Conservation (phyloP, 2,113 vertebrate genomes). For the Solenodon paradoxus region DNA sequence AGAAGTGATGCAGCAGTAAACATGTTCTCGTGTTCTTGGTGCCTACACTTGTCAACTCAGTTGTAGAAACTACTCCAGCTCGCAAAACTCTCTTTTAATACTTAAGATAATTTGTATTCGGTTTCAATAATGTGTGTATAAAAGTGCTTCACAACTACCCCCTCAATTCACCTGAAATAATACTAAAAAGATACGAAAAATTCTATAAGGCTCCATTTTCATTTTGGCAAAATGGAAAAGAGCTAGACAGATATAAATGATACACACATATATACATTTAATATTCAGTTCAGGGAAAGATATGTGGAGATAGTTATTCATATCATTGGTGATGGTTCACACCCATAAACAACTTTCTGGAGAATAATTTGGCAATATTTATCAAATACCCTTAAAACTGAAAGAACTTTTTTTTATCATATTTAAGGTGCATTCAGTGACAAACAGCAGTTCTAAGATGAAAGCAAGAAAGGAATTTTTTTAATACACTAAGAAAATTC, state of each 20-base stretch:
- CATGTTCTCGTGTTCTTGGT: background rate
- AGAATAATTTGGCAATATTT: background rate
- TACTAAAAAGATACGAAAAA: background rate
- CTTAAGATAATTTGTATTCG: background rate
- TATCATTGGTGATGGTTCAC: background rate
- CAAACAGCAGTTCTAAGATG: background rate
- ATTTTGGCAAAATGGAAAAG: background rate
- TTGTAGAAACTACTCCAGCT: background rate
- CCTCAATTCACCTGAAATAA: constrained; percentile 4
- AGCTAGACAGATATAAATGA: background rate
- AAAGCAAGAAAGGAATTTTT: background rate
- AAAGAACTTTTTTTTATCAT: background rate
- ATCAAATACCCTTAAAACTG: background rate
- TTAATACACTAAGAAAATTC: background rate
- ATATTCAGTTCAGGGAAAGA: background rate
- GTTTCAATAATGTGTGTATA: constrained; percentile 10
- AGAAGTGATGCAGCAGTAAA: background rate
- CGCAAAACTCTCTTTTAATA: background rate
- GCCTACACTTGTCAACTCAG: background rate
- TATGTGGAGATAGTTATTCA: background rate
- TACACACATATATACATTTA: background rate
- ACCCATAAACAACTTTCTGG: background rate
- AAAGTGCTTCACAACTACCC: constrained; percentile 6
- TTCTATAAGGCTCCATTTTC: background rate
- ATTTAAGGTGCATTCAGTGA: background rate